Evolutionary conservation across 2,797 vertebrate genomes (phyloP), one percentile per base, ranked within the genome.

Genomic region (Trichosurus vulpecula): DNA sequence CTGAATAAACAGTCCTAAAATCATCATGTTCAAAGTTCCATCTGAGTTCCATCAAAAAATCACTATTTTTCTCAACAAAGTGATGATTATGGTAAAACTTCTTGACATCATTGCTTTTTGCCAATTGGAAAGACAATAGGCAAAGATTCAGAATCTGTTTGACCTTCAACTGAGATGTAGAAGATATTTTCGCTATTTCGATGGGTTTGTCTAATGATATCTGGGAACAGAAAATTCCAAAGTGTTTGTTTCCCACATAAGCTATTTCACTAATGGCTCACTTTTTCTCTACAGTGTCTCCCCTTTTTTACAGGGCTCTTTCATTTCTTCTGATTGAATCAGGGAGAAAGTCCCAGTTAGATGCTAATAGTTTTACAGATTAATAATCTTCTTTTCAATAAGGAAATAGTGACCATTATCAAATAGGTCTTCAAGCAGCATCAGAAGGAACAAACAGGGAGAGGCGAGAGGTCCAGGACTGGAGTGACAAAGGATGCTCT

Each of bases 1-100:
- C 92, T 96, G 93, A 97, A 96, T 98, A 98, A 98, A 97, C 94
- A 98, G 93, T 56, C 90, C 54, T 94, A 90, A 98, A 98, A 98
- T 98, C 98, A 97, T 98, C 98, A 94, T 31, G 81, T 95, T 81
- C 97, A 95, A 98, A 97, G 95, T 93, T 92, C 95, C 95, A 96
- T 91, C 54, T 96, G 95, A 97, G 35, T 57, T 74, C 13, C 94
- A 97, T 52, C 25, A 96, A 96, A 95, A 35, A 92, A 90, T 58
- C 94, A 66, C 74, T 0, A 5, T 29, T 90, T 96, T 90, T 93
- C 89, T 90, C 16, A 58, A 14, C 0, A 1, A 90, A 93, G 92
- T 95, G 87, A 54, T 91, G 52, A 47, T 52, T 41, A 94, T 95
- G 94, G 96, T 97, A 94, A 95, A 96, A 95, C 51, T 95, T 91